A percentile compares a stretch with the other conserved stretches of the same genome.
phyloP scores from a whole-genome alignment of 1,140 invertebrate species.

The Drosophila sechellia region DNA sequence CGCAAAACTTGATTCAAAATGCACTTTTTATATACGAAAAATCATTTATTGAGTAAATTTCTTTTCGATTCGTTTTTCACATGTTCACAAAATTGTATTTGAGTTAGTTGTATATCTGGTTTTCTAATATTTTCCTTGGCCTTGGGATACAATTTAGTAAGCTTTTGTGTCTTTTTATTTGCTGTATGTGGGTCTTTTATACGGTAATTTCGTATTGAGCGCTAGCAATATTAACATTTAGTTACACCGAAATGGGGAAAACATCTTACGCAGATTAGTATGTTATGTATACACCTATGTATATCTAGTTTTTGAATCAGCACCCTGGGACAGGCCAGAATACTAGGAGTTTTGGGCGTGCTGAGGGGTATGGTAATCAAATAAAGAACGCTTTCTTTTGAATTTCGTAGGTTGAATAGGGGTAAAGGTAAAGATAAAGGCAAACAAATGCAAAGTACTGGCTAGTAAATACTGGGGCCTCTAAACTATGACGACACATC shows the following conservation, averaged over 20 bases:
- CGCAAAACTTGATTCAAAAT: background rate
- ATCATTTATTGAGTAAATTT: conserved; percentile 82
- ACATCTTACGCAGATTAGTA: conserved; percentile 53
- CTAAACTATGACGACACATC: conserved; percentile 73
- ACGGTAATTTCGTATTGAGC: conserved; percentile 49
- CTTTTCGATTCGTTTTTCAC: conserved; percentile 73
- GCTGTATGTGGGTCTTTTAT: conserved; percentile 27
- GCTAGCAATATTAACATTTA: conserved; percentile 68
- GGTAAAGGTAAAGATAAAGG: background rate
- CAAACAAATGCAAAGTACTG: conserved; percentile 31
- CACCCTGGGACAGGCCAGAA: conserved; percentile 1
- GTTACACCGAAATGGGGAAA: conserved; percentile 69
- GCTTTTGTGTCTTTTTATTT: conserved; percentile 30
- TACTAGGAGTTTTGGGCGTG: conserved; percentile 7
- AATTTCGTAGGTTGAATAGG: background rate
- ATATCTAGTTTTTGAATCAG: conserved; percentile 27
- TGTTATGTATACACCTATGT: conserved; percentile 34
- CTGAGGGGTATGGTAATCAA: conserved; percentile 4
- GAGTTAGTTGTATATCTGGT: conserved; percentile 51
- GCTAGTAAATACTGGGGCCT: conserved; percentile 50
- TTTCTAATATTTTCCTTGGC: conserved; percentile 55
- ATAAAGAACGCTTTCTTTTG: conserved; percentile 7
- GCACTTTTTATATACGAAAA: conserved; percentile 63
- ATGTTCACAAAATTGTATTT: conserved; percentile 75
- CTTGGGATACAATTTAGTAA: conserved; percentile 49